Conservation (phyloP, 2,113 vertebrate species). For the Panthera leo region DNA sequence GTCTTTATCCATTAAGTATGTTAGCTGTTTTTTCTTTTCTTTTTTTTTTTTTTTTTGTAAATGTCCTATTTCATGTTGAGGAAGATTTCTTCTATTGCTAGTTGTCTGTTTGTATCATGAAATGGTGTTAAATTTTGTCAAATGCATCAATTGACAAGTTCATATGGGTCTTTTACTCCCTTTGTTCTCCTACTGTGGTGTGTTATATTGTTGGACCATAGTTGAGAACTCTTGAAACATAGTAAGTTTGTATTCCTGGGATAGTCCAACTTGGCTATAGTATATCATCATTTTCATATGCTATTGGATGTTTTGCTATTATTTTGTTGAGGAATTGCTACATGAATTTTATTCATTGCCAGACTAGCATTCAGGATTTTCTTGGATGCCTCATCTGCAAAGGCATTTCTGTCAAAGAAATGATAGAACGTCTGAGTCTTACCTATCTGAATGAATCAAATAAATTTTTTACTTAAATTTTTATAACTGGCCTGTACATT, state of each 20-base stretch:
- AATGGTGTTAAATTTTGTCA: neutral
- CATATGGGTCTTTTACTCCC: too few relatives aligned
- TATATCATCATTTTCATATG: neutral
- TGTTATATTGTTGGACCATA: neutral
- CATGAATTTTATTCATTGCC: neutral
- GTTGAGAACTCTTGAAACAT: neutral
- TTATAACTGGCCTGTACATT: neutral
- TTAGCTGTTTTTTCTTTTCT: neutral
- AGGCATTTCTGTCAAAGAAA: conserved; percentile 25
- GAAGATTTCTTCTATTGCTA: neutral
- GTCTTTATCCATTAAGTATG: neutral
- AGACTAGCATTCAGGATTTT: neutral
- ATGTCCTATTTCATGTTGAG: neutral
- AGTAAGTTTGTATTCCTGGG: conserved; percentile 19
- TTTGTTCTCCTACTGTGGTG: neutral
- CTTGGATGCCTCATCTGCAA: neutral
- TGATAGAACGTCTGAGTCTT: neutral
- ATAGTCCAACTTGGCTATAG: neutral
- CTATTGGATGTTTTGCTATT: neutral
- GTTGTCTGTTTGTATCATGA: neutral
- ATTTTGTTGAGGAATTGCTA: neutral
- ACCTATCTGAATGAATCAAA: neutral
- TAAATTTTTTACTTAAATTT: neutral
- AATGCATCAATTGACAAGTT: neutral
- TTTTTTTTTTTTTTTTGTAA: neutral